A percentile compares a stretch with the other conserved stretches of the same genome.
Evolutionary conservation across 2,888 invertebrate species (phyloP).

Genomic region (Selenia dentaria): DNA sequence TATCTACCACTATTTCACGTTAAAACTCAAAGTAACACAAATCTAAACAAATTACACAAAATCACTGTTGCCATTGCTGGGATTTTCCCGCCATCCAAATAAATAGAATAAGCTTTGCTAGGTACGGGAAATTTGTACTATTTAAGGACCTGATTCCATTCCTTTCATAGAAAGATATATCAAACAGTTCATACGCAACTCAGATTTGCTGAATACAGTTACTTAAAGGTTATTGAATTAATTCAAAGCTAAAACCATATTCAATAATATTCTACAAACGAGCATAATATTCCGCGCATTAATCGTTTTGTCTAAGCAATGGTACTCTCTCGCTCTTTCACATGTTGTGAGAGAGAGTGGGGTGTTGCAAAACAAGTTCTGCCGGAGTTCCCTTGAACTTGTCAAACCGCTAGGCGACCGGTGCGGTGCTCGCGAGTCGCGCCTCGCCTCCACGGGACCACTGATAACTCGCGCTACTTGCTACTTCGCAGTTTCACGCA

Average conservation of each 20-base stretch:
- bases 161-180: too few relatives aligned
- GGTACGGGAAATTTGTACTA: too few relatives aligned
- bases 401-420: constrained; percentile 45
- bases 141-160: too few relatives aligned
- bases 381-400: constrained; percentile 57
- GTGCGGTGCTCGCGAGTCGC: constrained; percentile 2
- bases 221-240: constrained; percentile 21
- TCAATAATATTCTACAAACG: constrained; percentile 7
- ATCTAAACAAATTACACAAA: too few relatives aligned
- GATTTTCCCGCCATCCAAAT: too few relatives aligned
- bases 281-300: constrained; percentile 24
- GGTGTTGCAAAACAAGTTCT: constrained; percentile 46
- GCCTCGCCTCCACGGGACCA: constrained; percentile 17
- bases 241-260: constrained; percentile 17
- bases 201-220: constrained; percentile 9
- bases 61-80: too few relatives aligned
- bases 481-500: constrained; percentile 11
- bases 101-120: too few relatives aligned
- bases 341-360: constrained; percentile 34
- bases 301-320: constrained; percentile 35
- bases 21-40: too few relatives aligned
- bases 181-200: constrained; percentile 9
- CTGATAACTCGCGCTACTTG: constrained; percentile 15
- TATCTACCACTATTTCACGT: too few relatives aligned
- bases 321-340: constrained; percentile 30